Percentiles rank a stretch among this genome's conserved stretches.
These are phyloP conservation scores for Cinclus cinclus DNA, from an alignment of 2,113 vertebrate genomes.

Conservation along the genomic window DNA sequence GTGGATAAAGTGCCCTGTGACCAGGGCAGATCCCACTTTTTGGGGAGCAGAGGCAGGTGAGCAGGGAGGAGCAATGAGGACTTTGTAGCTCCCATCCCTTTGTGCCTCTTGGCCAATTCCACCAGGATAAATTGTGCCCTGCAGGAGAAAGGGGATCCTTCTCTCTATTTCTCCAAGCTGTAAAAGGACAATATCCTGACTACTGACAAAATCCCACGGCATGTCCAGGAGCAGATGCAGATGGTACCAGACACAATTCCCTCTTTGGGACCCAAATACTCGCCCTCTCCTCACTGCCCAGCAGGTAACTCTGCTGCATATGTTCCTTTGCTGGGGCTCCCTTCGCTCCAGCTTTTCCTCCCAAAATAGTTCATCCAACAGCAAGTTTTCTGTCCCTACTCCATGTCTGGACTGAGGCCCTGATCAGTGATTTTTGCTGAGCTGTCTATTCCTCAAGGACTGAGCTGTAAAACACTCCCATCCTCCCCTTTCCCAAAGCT, in stretches of 20 bases:
- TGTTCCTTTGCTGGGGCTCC: not conserved
- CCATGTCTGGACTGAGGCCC: not conserved
- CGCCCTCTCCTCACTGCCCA: not conserved
- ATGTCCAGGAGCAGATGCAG: not conserved
- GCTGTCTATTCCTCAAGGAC: not conserved
- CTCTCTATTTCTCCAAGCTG: not conserved
- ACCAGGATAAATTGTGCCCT: not conserved
- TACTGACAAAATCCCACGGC: not conserved
- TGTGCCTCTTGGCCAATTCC: not conserved
- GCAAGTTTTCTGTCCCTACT: not conserved
- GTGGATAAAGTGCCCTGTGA: not conserved
- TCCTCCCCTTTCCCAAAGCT: not conserved
- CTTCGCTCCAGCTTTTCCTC: not conserved
- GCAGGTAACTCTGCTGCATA: not conserved
- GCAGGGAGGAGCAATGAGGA: not conserved
- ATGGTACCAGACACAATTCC: not conserved
- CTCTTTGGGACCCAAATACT: not conserved
- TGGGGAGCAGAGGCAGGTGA: not conserved
- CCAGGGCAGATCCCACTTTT: not conserved
- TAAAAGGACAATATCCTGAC: not conserved
- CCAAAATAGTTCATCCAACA: not conserved
- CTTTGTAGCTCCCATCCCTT: not conserved
- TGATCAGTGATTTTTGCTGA: not conserved
- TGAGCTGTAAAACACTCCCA: not conserved
- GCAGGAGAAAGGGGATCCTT: not conserved